Percentiles rank a stretch among this genome's conserved stretches.
Conservation (phyloP, 64 coral and sea anemone species). For the Porites australiensis region DNA sequence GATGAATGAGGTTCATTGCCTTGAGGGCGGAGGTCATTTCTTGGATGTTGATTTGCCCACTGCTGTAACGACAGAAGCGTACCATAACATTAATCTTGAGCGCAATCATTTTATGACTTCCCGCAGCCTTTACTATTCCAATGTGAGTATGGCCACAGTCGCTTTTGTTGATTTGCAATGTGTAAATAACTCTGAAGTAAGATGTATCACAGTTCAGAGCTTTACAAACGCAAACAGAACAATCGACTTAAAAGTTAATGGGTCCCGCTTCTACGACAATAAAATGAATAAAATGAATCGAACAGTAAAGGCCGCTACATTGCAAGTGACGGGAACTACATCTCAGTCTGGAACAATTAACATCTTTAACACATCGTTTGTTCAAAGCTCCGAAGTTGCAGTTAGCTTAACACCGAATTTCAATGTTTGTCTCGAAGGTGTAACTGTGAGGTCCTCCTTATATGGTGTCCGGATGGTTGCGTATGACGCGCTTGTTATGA, state of each 20-base stretch:
- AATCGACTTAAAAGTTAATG: neutral
- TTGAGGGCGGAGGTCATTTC: neutral
- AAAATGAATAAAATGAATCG: neutral
- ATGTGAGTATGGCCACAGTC: neutral
- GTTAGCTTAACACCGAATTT: neutral
- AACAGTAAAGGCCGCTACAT: neutral
- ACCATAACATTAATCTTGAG: neutral
- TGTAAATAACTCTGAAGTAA: neutral
- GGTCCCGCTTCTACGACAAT: neutral
- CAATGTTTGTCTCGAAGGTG: neutral
- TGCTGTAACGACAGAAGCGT: neutral
- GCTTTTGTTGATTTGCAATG: neutral
- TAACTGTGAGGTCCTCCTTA: neutral
- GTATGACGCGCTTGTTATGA: neutral
- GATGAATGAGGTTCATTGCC: neutral
- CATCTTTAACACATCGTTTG: neutral
- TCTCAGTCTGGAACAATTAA: neutral
- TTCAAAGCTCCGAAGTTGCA: neutral
- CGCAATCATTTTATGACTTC: neutral
- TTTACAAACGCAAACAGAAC: neutral
- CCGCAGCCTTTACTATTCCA: conserved; percentile 7
- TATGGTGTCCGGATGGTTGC: neutral
- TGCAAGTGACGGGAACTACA: neutral
- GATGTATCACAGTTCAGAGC: neutral
- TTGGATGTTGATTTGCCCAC: neutral